Evolutionary conservation across 2,113 vertebrate genomes (phyloP).

Genomic region (Oceanites oceanicus): DNA sequence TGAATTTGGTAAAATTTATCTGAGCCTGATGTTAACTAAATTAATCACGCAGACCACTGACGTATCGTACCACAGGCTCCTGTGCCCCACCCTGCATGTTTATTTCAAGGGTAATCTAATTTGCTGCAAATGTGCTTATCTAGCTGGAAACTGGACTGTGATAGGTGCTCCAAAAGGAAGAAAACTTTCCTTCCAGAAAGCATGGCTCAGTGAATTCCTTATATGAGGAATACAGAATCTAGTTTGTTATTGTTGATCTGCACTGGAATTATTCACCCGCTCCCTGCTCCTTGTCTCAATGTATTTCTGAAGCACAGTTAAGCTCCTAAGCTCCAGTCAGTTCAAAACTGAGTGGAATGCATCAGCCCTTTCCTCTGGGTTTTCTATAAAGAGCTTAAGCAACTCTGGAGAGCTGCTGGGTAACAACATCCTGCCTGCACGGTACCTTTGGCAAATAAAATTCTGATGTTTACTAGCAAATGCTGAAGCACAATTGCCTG

Average conservation of each 20-base stretch:
- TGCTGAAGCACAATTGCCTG: background rate
- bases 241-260: background rate
- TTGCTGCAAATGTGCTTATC: background rate
- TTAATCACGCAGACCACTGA: background rate
- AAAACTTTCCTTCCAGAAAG: background rate
- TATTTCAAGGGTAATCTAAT: constrained; percentile 6
- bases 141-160: background rate
- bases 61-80: background rate
- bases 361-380: background rate
- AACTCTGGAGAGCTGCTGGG: background rate
- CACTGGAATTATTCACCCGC: background rate
- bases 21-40: background rate
- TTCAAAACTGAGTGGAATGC: background rate
- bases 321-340: background rate
- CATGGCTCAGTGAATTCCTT: background rate
- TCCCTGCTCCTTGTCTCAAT: background rate
- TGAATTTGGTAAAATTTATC: constrained; percentile 1
- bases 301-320: background rate
- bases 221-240: background rate
- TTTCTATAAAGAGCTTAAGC: background rate
- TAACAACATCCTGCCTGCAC: background rate
- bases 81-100: background rate
- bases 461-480: background rate
- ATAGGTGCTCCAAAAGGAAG: background rate
- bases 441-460: background rate